Conservation (phyloP, 2,797 vertebrate species). For the Borostomias antarcticus region DNA sequence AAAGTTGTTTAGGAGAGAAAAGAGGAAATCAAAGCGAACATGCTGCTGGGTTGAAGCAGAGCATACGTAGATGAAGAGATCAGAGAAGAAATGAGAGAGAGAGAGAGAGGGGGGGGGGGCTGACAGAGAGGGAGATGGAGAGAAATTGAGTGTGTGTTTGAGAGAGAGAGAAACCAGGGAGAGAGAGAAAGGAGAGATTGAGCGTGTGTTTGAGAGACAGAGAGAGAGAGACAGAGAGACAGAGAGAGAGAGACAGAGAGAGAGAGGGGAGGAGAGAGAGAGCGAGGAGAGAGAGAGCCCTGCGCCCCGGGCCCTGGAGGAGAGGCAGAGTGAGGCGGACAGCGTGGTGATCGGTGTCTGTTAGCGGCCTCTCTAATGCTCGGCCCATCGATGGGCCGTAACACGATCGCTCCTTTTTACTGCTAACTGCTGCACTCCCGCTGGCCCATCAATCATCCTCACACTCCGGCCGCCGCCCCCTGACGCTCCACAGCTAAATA, state of each 20-base stretch:
- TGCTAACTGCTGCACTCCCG: slow-evolving; percentile 76
- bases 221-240: neutral
- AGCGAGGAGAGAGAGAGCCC: slow-evolving; percentile 4
- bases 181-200: neutral
- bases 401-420: slow-evolving; percentile 79
- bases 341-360: slow-evolving; percentile 76
- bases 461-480: slow-evolving; percentile 70
- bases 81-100: neutral
- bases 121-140: neutral
- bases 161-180: neutral
- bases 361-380: slow-evolving; percentile 79
- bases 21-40: neutral
- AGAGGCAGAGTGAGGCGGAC: slow-evolving; percentile 68
- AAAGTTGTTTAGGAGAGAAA: neutral
- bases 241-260: neutral
- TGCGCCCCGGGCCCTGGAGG: slow-evolving; percentile 58
- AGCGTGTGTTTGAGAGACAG: neutral
- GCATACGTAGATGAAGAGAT: neutral
- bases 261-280: neutral
- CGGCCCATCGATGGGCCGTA: slow-evolving; percentile 80
- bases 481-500: slow-evolving; percentile 69
- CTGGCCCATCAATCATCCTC: slow-evolving; percentile 70
- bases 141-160: neutral
- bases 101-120: neutral
- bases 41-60: neutral